These are phyloP conservation scores for Antechinus flavipes DNA, from an alignment of 2,113 vertebrate species.

Conservation along the genomic window DNA sequence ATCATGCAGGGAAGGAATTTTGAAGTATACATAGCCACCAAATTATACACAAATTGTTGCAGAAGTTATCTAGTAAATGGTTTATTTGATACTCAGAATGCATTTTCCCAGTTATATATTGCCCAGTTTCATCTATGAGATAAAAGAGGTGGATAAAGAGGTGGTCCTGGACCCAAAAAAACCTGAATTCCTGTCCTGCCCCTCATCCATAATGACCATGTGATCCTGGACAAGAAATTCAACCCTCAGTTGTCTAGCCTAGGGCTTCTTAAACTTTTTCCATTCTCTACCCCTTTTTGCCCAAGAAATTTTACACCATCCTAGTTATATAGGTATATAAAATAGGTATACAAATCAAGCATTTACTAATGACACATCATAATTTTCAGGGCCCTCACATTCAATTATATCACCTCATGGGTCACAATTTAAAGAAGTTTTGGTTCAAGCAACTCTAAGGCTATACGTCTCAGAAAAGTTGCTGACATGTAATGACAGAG, in stretches of 20 bases:
- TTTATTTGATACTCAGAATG: neutral
- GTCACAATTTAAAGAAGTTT: too few relatives aligned
- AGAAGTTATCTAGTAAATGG: neutral
- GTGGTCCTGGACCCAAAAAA: neutral
- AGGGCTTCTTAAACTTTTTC: too few relatives aligned
- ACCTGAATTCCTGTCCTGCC: neutral
- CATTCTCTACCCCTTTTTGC: too few relatives aligned
- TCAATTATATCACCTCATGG: too few relatives aligned
- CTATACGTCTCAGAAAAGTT: neutral
- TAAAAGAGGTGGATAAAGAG: neutral
- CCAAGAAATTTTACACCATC: too few relatives aligned
- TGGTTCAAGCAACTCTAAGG: neutral
- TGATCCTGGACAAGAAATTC: neutral
- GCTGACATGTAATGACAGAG: neutral
- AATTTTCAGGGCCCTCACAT: too few relatives aligned
- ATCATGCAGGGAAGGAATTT: neutral
- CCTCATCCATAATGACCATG: neutral
- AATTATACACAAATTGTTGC: neutral
- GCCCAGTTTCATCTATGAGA: neutral
- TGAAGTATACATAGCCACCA: neutral
- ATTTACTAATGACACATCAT: too few relatives aligned
- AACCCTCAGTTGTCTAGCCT: neutral
- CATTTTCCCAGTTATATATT: neutral
- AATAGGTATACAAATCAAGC: too few relatives aligned
- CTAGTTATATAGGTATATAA: too few relatives aligned